Conservation (phyloP, 92 coral and sea anemone genomes). For the Chrysogorgia sp. region DNA sequence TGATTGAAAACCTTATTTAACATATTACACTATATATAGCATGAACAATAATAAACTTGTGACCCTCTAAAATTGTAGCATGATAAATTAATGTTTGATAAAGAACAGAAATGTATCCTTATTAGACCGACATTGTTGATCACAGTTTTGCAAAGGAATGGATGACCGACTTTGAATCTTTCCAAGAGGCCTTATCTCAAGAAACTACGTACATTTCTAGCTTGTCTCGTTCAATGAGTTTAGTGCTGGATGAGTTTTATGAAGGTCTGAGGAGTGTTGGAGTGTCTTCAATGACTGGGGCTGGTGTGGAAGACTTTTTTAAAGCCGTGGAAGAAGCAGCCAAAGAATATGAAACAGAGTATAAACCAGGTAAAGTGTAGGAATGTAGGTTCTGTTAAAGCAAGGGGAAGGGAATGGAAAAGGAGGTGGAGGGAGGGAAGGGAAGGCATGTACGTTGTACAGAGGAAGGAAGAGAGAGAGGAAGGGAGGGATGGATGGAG, state of each 20-base stretch:
- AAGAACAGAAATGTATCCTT: neutral
- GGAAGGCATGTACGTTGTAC: neutral
- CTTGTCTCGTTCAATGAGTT: constrained; percentile 88
- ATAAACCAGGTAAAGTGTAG: constrained; percentile 81
- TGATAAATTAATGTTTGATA: no score
- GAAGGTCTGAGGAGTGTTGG: constrained; percentile 88
- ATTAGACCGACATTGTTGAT: constrained; percentile 92
- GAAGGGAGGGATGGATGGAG: no score
- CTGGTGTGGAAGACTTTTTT: constrained; percentile 82
- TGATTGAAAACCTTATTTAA: no score
- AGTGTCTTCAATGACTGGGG: constrained; percentile 97
- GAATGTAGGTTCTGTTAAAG: neutral
- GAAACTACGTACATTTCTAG: constrained; percentile 98
- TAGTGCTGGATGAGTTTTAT: constrained; percentile 93
- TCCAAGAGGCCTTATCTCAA: constrained; percentile 90
- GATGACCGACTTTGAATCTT: constrained; percentile 93
- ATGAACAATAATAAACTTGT: no score
- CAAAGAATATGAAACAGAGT: constrained; percentile 83
- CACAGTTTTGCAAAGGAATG: constrained; percentile 92
- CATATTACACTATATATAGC: no score
- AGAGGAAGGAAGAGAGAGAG: neutral
- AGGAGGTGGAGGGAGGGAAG: neutral
- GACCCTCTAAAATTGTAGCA: no score
- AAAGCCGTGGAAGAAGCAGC: constrained; percentile 79
- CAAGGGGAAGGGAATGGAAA: neutral